Percentiles rank a stretch among this genome's conserved stretches.
These are phyloP conservation scores for Lochmaea crataegi DNA, from an alignment of 2,888 invertebrate genomes.

Conservation along the genomic window DNA sequence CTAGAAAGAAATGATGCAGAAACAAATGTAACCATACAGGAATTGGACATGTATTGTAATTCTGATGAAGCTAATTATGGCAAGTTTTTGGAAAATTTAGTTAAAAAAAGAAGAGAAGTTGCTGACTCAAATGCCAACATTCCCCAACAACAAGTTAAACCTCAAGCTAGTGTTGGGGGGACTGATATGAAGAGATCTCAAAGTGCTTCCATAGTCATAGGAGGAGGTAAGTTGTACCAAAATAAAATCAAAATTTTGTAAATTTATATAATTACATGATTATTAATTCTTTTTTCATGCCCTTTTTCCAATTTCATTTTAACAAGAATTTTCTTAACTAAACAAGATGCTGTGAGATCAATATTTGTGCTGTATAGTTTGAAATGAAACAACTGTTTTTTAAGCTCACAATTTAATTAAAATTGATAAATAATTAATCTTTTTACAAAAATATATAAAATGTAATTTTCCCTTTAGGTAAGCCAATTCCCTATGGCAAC, in stretches of 20 bases:
- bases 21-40: conserved; percentile 79
- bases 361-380: too few species aligned
- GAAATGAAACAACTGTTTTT: too few species aligned
- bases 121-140: conserved; percentile 73
- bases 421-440: conserved; percentile 20
- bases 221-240: conserved; percentile 54
- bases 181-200: conserved; percentile 62
- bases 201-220: conserved; percentile 64
- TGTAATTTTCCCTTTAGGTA: conserved; percentile 47
- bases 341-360: too few species aligned
- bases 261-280: too few species aligned
- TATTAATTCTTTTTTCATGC: too few species aligned
- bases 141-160: conserved; percentile 54
- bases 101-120: conserved; percentile 78
- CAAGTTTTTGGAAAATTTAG: conserved; percentile 79
- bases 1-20: conserved; percentile 87
- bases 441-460: too few species aligned
- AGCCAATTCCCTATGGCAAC: conserved; percentile 63
- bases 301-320: too few species aligned
- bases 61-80: conserved; percentile 83
- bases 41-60: conserved; percentile 80
- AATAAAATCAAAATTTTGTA: too few species aligned
- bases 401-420: not conserved
- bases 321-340: too few species aligned
- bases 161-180: conserved; percentile 33